These are phyloP conservation scores for Ferdinandea cuprea DNA, from an alignment of 2,888 invertebrate genomes.

Conservation along the genomic window DNA sequence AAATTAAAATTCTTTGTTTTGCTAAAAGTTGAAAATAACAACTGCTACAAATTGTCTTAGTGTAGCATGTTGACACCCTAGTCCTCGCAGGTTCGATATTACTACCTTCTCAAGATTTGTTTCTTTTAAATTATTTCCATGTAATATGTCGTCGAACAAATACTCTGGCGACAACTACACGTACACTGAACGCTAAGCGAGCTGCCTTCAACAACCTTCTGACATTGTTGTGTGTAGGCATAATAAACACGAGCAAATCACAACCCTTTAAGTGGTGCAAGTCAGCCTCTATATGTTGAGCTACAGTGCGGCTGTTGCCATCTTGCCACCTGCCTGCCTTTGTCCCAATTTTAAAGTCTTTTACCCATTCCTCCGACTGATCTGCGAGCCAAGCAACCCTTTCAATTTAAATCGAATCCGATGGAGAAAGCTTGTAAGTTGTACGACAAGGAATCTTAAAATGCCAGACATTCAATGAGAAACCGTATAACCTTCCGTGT, in stretches of 20 bases:
- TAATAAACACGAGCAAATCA: conserved; percentile 73
- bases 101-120: conserved; percentile 66
- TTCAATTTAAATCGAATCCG: conserved; percentile 70
- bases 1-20: conserved; percentile 36
- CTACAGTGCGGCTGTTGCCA: conserved; percentile 55
- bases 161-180: conserved; percentile 69
- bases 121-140: conserved; percentile 74
- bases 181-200: conserved; percentile 49
- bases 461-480: conserved; percentile 70
- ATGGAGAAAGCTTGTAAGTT: conserved; percentile 74
- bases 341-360: conserved; percentile 33
- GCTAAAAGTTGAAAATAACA: conserved; percentile 64
- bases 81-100: conserved; percentile 52
- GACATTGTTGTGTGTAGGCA: conserved; percentile 74
- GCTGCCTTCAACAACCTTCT: conserved; percentile 66
- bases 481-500: conserved; percentile 72
- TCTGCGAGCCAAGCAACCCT: conserved; percentile 55
- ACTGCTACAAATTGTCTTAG: conserved; percentile 71
- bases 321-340: conserved; percentile 55
- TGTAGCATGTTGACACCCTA: conserved; percentile 59
- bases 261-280: conserved; percentile 73
- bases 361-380: neutral
- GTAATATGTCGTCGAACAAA: conserved; percentile 75
- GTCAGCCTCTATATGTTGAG: conserved; percentile 49
- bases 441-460: conserved; percentile 73